Conservation (phyloP, 2,797 vertebrate species). For the Siniperca obscura region DNA sequence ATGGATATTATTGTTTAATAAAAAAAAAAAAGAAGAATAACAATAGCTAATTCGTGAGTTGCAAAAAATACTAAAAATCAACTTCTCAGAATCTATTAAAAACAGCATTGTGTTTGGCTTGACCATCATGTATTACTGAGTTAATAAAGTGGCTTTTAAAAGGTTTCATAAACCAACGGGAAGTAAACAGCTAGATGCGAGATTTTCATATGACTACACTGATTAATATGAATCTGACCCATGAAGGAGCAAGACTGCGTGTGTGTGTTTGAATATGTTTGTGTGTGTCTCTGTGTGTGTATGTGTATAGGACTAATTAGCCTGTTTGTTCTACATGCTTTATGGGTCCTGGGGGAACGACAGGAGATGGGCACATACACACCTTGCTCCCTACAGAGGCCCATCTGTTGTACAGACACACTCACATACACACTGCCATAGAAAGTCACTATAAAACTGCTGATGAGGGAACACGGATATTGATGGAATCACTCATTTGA, state of each 20-base stretch:
- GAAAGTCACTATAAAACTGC: slow-evolving; percentile 43
- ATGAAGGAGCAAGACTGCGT: not conserved
- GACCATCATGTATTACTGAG: not conserved
- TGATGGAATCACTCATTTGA: slow-evolving; percentile 61
- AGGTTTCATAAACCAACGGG: not conserved
- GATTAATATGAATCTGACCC: not conserved
- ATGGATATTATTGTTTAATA: not conserved
- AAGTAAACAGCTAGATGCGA: not conserved
- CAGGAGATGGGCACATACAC: slow-evolving; percentile 85
- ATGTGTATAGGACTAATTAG: slow-evolving; percentile 83
- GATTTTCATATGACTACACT: not conserved
- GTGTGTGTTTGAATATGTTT: slow-evolving; percentile 5
- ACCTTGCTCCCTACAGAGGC: slow-evolving; percentile 73
- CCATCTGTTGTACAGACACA: slow-evolving; percentile 72
- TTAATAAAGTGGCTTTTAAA: not conserved
- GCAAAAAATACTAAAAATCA: not conserved
- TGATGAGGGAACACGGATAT: slow-evolving; percentile 57
- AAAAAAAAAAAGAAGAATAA: not conserved
- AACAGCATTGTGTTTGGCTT: not conserved
- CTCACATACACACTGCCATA: slow-evolving; percentile 35
- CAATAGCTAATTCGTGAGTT: not conserved
- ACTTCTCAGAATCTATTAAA: not conserved
- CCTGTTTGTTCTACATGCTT: slow-evolving; percentile 95
- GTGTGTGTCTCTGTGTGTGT: slow-evolving; percentile 4
- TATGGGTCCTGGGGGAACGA: slow-evolving; percentile 91